phyloP scores from a whole-genome alignment of 35 echinoderm and acorn worm genomes.

The Heliocidaris tuberculata region DNA sequence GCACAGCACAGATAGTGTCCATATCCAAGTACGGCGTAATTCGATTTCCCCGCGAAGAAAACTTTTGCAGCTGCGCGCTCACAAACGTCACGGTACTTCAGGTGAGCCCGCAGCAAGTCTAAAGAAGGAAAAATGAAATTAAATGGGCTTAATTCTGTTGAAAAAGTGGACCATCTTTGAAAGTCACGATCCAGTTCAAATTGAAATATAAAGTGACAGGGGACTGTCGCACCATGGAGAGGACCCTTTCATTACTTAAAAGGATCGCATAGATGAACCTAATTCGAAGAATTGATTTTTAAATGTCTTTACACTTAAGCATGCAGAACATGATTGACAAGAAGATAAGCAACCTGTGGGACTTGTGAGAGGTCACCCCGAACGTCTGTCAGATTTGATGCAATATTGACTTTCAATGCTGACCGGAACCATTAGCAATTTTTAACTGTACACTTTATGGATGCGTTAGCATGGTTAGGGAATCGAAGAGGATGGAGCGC shows the following conservation, averaged over 20 bases:
- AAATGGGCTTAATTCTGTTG: neutral
- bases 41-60: neutral
- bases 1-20: neutral
- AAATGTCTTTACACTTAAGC: neutral
- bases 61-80: neutral
- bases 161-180: neutral
- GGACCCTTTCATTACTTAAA: neutral
- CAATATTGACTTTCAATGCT: neutral
- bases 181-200: neutral
- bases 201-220: neutral
- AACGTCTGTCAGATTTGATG: neutral
- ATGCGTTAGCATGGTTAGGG: no score
- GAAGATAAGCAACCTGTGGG: neutral
- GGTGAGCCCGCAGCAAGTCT: neutral
- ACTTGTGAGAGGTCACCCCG: neutral
- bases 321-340: conserved; percentile 4
- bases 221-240: neutral
- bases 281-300: neutral
- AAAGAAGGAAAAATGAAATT: neutral
- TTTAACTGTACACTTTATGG: neutral
- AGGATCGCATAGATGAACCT: neutral
- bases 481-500: no score
- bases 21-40: neutral
- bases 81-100: neutral
- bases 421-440: neutral